Base-by-base conservation (phyloP, 2,888 invertebrate species). In the Vanessa cardui region DNA sequence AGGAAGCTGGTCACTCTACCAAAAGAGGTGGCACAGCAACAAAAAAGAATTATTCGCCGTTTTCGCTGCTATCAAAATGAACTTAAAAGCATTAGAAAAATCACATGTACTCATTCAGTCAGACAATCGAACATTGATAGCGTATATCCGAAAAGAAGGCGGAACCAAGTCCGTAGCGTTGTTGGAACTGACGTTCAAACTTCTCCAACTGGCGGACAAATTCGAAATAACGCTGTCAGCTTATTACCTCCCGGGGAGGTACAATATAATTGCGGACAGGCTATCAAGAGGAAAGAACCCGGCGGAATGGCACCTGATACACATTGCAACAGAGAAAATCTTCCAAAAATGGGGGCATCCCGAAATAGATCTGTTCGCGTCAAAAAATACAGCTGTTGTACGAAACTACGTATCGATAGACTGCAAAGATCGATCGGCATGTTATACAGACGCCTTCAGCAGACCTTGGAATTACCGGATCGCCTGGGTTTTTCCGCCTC, bases 1-100 rank as follows among this genome's bases (percentile, higher is more conserved):
- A 18, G 76, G 72, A 2, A 63, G 1, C 0, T 77, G 76, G 76
- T 31, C 33, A 0, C 4, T 8, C 5, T 3, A 52, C 3, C 76
- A 77, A 52, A 63, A n/a, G 46, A 20, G 12, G 4, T 76, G 74
- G 74, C 77, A 78, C 46, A 73, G 71, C 46, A 77, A 77, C 58
- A 31, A 58, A 15, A 76, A 77, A 54, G 76, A 77, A 26, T 58
- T 76, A 50, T 74, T 66, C 58, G 74, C 75, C 21, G 72, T 76
- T 0, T 65, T 66, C 18, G 69, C 62, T 15, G 66, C 69, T 12
- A 69, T 72, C 65, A 59, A 49, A 8, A 16, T 9, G 9, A 71
- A 64, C 16, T 4, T 18, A 26, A 56, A 16, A 9, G 5, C 1
- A 3, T 15, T 67, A 50, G 8, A 16, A 31, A 46, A 54, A 6